Evolutionary conservation across 2,113 vertebrate species (phyloP).

Genomic region (Ellobius talpinus): DNA sequence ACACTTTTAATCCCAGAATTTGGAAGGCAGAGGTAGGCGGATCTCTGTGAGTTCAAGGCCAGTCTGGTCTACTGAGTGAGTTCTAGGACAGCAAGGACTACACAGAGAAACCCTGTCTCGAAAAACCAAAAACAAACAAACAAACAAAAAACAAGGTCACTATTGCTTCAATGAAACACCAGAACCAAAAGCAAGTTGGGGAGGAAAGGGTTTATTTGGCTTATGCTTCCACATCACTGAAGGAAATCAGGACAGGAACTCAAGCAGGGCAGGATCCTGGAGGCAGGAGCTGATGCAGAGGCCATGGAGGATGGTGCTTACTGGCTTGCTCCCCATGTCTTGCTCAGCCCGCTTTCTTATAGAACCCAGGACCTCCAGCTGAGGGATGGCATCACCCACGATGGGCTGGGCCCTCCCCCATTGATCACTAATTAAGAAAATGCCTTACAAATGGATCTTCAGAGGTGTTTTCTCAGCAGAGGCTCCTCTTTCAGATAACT

Average conservation of each 20-base stretch:
- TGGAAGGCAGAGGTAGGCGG: too few relatives aligned
- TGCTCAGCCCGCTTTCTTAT: not conserved
- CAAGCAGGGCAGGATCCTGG: not conserved
- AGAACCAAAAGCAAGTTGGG: not conserved
- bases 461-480: not conserved
- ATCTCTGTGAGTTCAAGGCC: too few relatives aligned
- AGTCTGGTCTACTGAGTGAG: too few relatives aligned
- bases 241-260: not conserved
- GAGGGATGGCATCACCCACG: not conserved
- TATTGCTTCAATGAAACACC: not conserved
- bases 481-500: not conserved
- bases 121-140: not conserved
- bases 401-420: not conserved
- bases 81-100: too few relatives aligned
- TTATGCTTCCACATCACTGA: not conserved
- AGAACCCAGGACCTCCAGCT: not conserved
- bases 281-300: not conserved
- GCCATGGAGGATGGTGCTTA: not conserved
- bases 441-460: not conserved
- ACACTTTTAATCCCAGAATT: too few relatives aligned
- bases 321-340: not conserved
- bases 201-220: not conserved
- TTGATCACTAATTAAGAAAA: not conserved
- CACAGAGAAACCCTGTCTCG: too few relatives aligned
- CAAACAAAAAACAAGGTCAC: not conserved